Evolutionary conservation across 1,140 invertebrate species (phyloP).

Genomic region (Teleopsis dalmanni): DNA sequence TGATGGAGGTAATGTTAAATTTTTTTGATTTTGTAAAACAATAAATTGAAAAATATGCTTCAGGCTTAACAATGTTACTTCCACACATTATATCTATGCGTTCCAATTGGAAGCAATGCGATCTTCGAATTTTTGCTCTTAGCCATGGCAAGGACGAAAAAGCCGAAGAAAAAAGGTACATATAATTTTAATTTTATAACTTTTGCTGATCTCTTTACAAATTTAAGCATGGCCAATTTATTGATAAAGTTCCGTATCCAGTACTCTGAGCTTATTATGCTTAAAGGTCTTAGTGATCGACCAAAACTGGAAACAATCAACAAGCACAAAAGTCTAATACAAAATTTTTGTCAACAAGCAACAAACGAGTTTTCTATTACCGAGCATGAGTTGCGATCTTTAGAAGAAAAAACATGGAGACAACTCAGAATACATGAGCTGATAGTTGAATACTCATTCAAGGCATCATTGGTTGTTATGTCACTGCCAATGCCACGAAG

Average conservation of each 20-base stretch:
- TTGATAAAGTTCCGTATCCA: slow-evolving; percentile 90
- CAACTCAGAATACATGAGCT: slow-evolving; percentile 80
- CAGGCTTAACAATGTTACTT: slow-evolving; percentile 79
- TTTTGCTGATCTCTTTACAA: slow-evolving; percentile 35
- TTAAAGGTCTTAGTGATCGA: slow-evolving; percentile 72
- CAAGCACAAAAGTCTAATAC: slow-evolving; percentile 65
- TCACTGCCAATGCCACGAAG: slow-evolving; percentile 66
- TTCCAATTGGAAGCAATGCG: slow-evolving; percentile 73
- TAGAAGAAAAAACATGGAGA: slow-evolving; percentile 79
- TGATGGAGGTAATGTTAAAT: slow-evolving; percentile 66
- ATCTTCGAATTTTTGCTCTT: slow-evolving; percentile 83
- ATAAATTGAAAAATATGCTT: neutral
- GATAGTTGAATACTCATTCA: slow-evolving; percentile 72
- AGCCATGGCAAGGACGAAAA: slow-evolving; percentile 78
- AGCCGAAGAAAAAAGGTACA: slow-evolving; percentile 81
- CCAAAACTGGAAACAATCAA: slow-evolving; percentile 60
- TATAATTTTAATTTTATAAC: neutral
- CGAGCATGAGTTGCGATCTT: slow-evolving; percentile 58
- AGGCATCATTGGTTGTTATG: slow-evolving; percentile 83
- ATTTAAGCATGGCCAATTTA: slow-evolving; percentile 89
- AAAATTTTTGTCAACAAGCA: slow-evolving; percentile 54
- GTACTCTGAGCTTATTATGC: slow-evolving; percentile 82
- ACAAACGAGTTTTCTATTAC: slow-evolving; percentile 58
- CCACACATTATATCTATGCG: slow-evolving; percentile 88
- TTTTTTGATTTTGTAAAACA: neutral